These are phyloP conservation scores for Andricus curvator DNA, from an alignment of 2,888 invertebrate species.

Conservation along the genomic window DNA sequence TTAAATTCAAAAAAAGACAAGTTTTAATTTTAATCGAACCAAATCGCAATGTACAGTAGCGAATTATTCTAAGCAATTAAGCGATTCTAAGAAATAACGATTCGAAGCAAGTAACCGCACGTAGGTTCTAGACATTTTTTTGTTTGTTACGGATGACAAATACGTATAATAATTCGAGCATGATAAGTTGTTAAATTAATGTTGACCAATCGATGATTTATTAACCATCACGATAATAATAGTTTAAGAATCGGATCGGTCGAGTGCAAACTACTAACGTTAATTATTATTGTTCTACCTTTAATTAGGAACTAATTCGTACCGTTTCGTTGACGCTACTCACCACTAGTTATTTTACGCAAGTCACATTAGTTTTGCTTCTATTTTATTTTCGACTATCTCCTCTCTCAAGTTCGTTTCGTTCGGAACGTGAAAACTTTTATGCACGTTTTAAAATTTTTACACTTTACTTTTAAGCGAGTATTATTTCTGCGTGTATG, in stretches of 20 bases:
- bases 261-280: slow-evolving; percentile 26
- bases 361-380: slow-evolving; percentile 30
- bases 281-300: slow-evolving; percentile 26
- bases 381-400: not conserved
- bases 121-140: slow-evolving; percentile 10
- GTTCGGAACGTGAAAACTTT: not conserved
- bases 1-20: slow-evolving; percentile 27
- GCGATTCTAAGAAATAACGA: not conserved
- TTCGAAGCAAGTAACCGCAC: slow-evolving; percentile 24
- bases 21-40: slow-evolving; percentile 23
- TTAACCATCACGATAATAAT: slow-evolving; percentile 3
- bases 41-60: slow-evolving; percentile 37
- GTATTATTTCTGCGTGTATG: not conserved
- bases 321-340: slow-evolving; percentile 24
- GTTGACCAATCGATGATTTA: slow-evolving; percentile 35
- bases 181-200: slow-evolving; percentile 37
- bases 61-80: slow-evolving; percentile 24
- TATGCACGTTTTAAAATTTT: slow-evolving; percentile 4
- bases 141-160: slow-evolving; percentile 15
- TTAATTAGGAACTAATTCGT: not conserved
- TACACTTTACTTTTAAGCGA: not conserved
- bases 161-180: slow-evolving; percentile 15
- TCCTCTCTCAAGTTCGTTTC: not conserved
- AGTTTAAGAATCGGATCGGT: slow-evolving; percentile 8
- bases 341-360: slow-evolving; percentile 38